phyloP scores from a whole-genome alignment of 2,888 invertebrate genomes.

The Penaeus monodon region DNA sequence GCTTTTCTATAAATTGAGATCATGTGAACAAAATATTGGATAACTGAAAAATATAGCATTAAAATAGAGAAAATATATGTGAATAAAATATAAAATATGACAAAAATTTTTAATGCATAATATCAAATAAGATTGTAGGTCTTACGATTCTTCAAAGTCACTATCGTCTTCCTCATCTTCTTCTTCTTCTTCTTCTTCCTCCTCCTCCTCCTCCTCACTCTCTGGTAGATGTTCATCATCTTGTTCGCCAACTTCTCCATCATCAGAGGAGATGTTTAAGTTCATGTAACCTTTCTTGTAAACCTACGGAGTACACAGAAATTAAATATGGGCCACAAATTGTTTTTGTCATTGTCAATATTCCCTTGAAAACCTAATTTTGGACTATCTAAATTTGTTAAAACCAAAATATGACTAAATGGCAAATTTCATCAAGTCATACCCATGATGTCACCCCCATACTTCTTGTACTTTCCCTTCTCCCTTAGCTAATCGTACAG shows the following conservation, averaged over 20 bases:
- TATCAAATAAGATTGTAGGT: neutral
- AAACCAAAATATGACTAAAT: too few relatives aligned
- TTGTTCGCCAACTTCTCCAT: slow-evolving; percentile 50
- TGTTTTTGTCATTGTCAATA: too few relatives aligned
- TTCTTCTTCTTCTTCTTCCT: slow-evolving; percentile 50
- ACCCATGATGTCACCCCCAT: too few relatives aligned
- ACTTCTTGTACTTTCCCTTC: too few relatives aligned
- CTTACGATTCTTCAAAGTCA: slow-evolving; percentile 61
- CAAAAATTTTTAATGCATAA: neutral
- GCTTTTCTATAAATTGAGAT: too few relatives aligned
- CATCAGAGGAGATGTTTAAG: slow-evolving; percentile 63
- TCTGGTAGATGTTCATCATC: slow-evolving; percentile 41
- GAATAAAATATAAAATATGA: neutral
- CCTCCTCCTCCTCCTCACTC: slow-evolving; percentile 37
- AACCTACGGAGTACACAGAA: slow-evolving; percentile 37
- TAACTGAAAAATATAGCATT: neutral
- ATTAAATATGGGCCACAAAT: neutral
- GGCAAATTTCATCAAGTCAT: too few relatives aligned
- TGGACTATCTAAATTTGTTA: too few relatives aligned
- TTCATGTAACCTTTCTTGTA: slow-evolving; percentile 64
- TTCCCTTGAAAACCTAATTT: too few relatives aligned
- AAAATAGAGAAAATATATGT: neutral
- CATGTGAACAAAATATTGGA: too few relatives aligned
- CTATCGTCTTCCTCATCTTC: slow-evolving; percentile 63
- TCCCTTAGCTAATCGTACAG: too few relatives aligned